Evolutionary conservation across 2,113 vertebrate genomes (phyloP), one percentile per base, ranked within the genome.

Genomic region (Notothenia coriiceps): DNA sequence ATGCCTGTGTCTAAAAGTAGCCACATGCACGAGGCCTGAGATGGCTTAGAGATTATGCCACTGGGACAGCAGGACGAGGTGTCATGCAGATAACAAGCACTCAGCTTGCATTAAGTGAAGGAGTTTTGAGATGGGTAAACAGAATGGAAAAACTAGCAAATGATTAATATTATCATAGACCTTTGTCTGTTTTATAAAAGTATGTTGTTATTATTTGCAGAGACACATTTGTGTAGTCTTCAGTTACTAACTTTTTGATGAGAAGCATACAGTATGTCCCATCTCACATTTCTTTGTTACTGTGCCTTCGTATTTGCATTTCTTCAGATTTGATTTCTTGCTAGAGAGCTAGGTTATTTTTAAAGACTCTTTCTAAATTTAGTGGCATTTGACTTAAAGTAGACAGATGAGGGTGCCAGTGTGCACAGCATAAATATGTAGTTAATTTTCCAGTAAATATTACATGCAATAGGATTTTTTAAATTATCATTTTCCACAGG

Each of bases 1-100:
- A 74, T 70, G 54, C 66, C 70, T 62, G 74, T 66, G 65, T 86
- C 80, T 85, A 87, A 83, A 87, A 83, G 83, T 82, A 79, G 80
- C 71, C 40, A 50, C 43, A 12, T 68, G 60, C 15, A 22, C 67
- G 40, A 75, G 70, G 62, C 77, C 59, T 55, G 52, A 69, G 65
- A 79, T 81, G 62, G 18, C 80, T 64, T 51, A 68, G 71, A 44
- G 80, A 83, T 87, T 66, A 87, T 68, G 49, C 5, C 35, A 40
- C 35, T 40, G 35, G 35, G 35, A 40, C 35, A 40, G 35, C 35
- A 40, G 35, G 35, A 49, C 60, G 25, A 18, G 44, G 46, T 66
- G 52, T 77, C 61, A 65, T n/a, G 50, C 33, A 22, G 43, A 49
- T 14, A 49, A 35, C 11, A 56, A 15, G 25, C 33, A 13, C 50